Evolutionary conservation across 2,888 invertebrate genomes (phyloP), one percentile per base, ranked within the genome.

Genomic region (Tipula confusa): DNA sequence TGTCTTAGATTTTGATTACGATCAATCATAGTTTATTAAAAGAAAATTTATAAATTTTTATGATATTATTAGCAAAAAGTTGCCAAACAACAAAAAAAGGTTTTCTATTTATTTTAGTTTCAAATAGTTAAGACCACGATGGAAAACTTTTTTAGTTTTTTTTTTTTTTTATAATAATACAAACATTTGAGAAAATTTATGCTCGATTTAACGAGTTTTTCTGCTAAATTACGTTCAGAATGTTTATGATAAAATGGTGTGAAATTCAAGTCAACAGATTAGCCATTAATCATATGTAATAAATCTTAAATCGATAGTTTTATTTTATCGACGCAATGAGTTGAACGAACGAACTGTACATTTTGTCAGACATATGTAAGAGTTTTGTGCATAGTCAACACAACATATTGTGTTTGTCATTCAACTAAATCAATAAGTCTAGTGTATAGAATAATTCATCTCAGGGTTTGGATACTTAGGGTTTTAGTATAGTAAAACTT

Each of bases 231-330:
- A 33, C 33, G 33, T 33, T 6, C 11, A 1, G 33, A 33, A 33
- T 33, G 64, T 24, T 24, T 24, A 43, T 43, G 43, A 15, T 24
- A 64, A 24, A 24, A 64, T 64, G 64, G 64, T 64, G 64, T 64
- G 64, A 64, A 64, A 64, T 18, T 1, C 24, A 64, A 24, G 24
- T 64, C 64, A 64, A 64, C 24, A 64, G 64, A 64, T 64, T 64
- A 64, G 64, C 24, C 64, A 24, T 64, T 64, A 64, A 64, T 64
- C 64, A 64, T 64, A 24, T 64, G 9, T 64, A 9, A 43, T 43
- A 43, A 43, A 43, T 43, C 43, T 43, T 43, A 43, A n/a, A 64
- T 64, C 64, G 64, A 64, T 24, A 64, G 64, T 64, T 64, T 64
- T 24, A 24, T 18, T 64, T 64, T 64, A 1, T 64, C 7, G 15